Evolutionary conservation across 2,113 vertebrate species (phyloP).

Genomic region (Grantiella picta): DNA sequence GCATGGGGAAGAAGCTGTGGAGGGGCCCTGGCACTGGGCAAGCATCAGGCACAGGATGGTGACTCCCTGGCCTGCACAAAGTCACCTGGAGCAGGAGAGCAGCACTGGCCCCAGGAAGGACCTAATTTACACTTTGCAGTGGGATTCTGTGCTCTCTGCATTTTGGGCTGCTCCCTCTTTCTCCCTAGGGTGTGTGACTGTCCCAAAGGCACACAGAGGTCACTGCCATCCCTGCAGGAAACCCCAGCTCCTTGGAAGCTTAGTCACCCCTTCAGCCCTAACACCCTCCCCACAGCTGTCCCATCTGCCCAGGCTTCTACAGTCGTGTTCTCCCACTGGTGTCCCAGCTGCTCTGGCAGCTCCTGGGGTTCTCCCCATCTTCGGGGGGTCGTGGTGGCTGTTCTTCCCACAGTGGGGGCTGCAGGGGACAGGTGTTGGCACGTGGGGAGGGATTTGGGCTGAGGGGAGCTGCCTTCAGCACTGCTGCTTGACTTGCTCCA

Average conservation of each 20-base stretch:
- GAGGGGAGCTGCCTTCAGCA: background rate
- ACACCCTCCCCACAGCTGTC: background rate
- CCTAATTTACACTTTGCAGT: background rate
- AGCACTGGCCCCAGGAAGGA: background rate
- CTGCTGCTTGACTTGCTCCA: background rate
- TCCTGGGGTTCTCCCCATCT: background rate
- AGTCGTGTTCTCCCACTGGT: background rate
- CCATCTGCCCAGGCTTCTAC: background rate
- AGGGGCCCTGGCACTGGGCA: background rate
- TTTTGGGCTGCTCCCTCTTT: background rate
- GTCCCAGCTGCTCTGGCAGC: background rate
- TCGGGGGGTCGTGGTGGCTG: background rate
- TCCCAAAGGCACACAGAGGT: background rate
- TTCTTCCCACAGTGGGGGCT: background rate
- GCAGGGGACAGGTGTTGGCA: background rate
- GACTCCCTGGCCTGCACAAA: background rate
- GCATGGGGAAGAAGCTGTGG: background rate
- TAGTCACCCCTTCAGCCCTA: background rate
- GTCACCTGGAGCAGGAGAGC: background rate
- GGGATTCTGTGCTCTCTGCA: background rate
- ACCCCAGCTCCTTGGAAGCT: background rate
- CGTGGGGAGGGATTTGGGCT: background rate
- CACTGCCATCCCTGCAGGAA: background rate
- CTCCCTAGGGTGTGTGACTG: background rate
- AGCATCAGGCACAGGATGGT: background rate